Evolutionary conservation across 1,140 invertebrate genomes (phyloP).

Genomic region (Oryctes rhinoceros): DNA sequence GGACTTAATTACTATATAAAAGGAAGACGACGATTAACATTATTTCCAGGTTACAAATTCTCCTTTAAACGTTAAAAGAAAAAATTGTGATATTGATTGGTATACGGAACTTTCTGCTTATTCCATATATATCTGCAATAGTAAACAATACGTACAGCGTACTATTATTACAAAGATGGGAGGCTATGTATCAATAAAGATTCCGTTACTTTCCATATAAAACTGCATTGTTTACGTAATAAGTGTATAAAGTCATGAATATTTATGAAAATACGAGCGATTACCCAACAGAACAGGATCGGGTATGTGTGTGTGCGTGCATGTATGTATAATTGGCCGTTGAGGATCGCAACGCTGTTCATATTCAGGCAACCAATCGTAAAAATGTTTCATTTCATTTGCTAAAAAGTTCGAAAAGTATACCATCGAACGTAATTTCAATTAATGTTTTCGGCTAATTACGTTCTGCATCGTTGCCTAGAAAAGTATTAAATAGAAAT

Average conservation of each 20-base stretch:
- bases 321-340: neutral
- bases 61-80: no score
- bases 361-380: neutral
- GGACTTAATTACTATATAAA: no score
- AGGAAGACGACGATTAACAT: no score
- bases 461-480: neutral
- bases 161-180: conserved; percentile 35
- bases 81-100: neutral
- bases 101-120: conserved; percentile 9
- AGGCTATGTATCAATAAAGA: conserved; percentile 25
- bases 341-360: neutral
- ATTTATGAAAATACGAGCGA: conserved; percentile 35
- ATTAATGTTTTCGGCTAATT: neutral
- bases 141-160: conserved; percentile 26
- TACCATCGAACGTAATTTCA: neutral
- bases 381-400: conserved; percentile 3
- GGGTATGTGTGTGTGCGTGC: conserved; percentile 5
- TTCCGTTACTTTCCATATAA: conserved; percentile 42
- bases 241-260: conserved; percentile 35
- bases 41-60: no score
- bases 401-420: neutral
- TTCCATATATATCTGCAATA: conserved; percentile 19
- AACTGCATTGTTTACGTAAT: conserved; percentile 40
- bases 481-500: neutral
- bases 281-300: conserved; percentile 16